A percentile compares a stretch with the other conserved stretches of the same genome.
phyloP scores from a whole-genome alignment of 2,113 vertebrate genomes.

The Neolamprologus sp. region DNA sequence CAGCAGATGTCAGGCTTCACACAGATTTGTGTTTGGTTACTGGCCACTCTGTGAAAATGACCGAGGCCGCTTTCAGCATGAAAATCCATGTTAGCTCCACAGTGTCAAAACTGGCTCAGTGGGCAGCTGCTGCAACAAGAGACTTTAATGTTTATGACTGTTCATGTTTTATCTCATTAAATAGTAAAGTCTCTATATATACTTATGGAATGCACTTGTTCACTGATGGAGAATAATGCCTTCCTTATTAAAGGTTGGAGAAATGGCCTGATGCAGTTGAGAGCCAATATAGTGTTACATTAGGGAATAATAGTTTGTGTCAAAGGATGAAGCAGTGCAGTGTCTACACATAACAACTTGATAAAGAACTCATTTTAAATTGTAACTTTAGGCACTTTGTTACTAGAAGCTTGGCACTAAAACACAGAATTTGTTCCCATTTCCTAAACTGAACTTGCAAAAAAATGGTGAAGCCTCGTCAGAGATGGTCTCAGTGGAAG shows the following conservation, averaged over 20 bases:
- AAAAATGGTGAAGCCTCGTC: not conserved
- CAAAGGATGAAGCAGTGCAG: not conserved
- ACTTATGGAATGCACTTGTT: not conserved
- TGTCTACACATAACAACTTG: not conserved
- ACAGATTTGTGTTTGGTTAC: not conserved
- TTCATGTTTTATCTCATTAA: not conserved
- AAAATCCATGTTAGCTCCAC: not conserved
- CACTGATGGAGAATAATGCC: not conserved
- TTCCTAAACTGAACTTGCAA: not conserved
- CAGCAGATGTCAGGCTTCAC: slow-evolving; percentile 41
- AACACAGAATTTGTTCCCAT: not conserved
- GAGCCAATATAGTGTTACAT: not conserved
- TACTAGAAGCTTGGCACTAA: not conserved
- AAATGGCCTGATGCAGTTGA: not conserved
- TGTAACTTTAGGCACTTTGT: not conserved
- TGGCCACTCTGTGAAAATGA: not conserved
- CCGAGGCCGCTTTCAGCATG: fast-evolving
- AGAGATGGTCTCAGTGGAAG: not conserved
- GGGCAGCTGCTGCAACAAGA: not conserved
- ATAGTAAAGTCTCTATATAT: not conserved
- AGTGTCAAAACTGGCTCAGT: not conserved
- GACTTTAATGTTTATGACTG: not conserved
- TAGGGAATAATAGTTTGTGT: not conserved
- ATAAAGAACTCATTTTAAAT: not conserved
- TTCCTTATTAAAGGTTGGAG: not conserved